Base-by-base conservation (phyloP, 2,113 vertebrate species). In the Zapornia atra region DNA sequence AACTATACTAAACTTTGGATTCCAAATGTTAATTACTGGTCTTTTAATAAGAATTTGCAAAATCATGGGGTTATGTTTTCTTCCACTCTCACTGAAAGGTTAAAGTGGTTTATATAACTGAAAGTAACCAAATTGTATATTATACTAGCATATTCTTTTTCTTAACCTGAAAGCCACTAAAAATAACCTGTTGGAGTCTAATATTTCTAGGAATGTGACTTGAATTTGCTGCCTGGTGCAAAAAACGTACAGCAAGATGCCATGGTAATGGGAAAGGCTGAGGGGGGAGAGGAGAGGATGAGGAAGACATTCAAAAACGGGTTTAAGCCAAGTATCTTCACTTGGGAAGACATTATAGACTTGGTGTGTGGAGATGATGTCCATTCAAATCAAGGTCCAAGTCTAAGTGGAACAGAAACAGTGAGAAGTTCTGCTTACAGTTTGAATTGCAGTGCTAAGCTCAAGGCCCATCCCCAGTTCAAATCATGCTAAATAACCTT, bases 281-380 rank as follows among this genome's bases (percentile, higher is more conserved):
- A 46, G 4, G 1, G 2, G 14, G 20, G 15, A 5, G 10, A 6
- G 10, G 28, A 53, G 10, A 57, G 11, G 6, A 64, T 6, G 6
- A 5, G 15, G n/a, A 31, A 4, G 12, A 8, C 0, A 61, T 29
- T 5, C 0, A 3, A 57, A 75, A 33, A 50, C 34, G 6, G 3
- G 1, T 34, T 65, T 54, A 63, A 81, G 28, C 2, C 2, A 36
- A 66, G 4, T 33, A 28, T 56, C 20, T 42, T 82, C 20, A 29
- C 8, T 15, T 66, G 20, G 5, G 19, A 82, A 82, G n/a, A 68
- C 14, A 63, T 3, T 18, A 75, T 2, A 83, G 9, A 28, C n/a
- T 44, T 81, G 6, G 3, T 78, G 10, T 50, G 17, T 81, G 34
- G 4, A 76, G 36, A 4, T 76, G 42, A 36, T 50, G 15, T 20